Evolutionary conservation across 2,797 vertebrate genomes (phyloP), one percentile per base, ranked within the genome.

Genomic region (Pipistrellus nathusii): DNA sequence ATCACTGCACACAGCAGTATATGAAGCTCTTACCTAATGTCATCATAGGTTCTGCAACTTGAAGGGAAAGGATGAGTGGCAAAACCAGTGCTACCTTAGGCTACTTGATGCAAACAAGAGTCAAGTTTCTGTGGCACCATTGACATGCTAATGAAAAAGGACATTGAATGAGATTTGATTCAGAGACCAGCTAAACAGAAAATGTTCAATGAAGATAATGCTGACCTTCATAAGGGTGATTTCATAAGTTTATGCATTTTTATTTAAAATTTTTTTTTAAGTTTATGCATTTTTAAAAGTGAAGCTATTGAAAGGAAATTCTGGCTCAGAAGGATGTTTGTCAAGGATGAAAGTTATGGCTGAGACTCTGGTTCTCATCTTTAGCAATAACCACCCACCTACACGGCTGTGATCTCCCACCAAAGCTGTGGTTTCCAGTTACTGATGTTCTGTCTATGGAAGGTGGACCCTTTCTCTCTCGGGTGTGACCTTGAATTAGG

Each of bases 381-480:
- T 53, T 77, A 38, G 35, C 82, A 51, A 80, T 76, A 57, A 80
- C 87, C 84, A 75, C 59, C 6, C 85, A 94, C 66, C 6, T 38
- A 21, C 23, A 9, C 0, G 8, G 8, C 48, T 32, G 18, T 88
- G 82, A 78, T 81, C 20, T 48, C 21, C 23, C 75, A 4, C 0
- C 3, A 57, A 68, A 66, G 4, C 55, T 11, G 27, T 41, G 8
- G 48, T 55, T 88, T n/a, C 69, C 4, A 32, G 38, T 32, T 94
- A 64, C 32, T 30, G 53, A 30, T 3, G 0, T 0, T 41, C 64
- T 23, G 9, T 76, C 68, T 11, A 2, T 8, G 9, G 2, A 32
- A 1, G 38, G 2, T 0, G 14, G 2, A 94, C 23, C 8, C 0
- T 18, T 1, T 62, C 81, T 8, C 3, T 38, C 25, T 64, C 1